Evolutionary conservation across 2,113 vertebrate species (phyloP), one percentile per base, ranked within the genome.

Genomic region (Blennius ocellaris): DNA sequence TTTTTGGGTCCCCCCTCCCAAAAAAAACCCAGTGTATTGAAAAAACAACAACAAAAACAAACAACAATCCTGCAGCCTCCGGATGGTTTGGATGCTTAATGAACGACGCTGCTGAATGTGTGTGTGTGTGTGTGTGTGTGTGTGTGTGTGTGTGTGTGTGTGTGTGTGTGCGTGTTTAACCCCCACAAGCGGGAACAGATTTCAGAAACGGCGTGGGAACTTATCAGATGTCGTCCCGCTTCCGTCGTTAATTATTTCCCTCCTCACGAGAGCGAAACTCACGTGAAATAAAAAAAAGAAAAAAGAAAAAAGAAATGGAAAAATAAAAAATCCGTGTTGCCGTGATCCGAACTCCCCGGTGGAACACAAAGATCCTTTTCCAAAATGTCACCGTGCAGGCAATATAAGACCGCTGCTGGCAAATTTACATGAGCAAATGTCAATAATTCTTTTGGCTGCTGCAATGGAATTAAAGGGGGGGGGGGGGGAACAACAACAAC

Each of bases 401-500:
- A 78, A 82, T 81, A 77, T 84, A 80, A 73, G 76, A 49, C 68
- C 7, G 37, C 82, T 36, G 76, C 68, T 59, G 70, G 61, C 14
- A n/a, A 49, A 91, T 91, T 88, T 85, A 84, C 86, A 89, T 87
- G 78, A 81, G 67, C 81, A 89, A 90, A 89, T 88, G 89, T 82
- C 87, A 88, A 82, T 81, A 70, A 41, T 65, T 47, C 57, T 56
- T 49, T 37, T 38, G 51, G 68, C 40, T 12, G 44, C 56, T 41
- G 64, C 50, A 7, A 53, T 1, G 40, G 51, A 77, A 78, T 57
- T 52, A 58, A 43, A 58, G 49, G 3, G 6, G 5, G 6, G 6
- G 5, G 6, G 8, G 4, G 21, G 21, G 4, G 21, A 30, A 30
- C 2, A 4, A 30, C 2, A 30, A 30, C 2, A 30, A 30, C 2